phyloP scores from a whole-genome alignment of 2,888 invertebrate species.

The Netelia inedita region DNA sequence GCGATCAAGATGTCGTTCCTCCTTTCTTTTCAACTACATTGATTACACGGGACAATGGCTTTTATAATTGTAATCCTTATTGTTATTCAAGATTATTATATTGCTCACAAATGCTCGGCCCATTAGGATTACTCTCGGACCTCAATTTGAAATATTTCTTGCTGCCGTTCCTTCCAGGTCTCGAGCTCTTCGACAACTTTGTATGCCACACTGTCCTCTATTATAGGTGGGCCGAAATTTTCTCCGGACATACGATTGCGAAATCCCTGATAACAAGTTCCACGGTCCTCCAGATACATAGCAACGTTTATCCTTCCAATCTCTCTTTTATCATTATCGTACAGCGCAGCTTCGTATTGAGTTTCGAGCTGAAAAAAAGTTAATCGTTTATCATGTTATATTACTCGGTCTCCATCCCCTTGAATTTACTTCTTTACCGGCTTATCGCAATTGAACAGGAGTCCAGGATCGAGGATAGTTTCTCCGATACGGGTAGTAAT shows the following conservation, averaged over 20 bases:
- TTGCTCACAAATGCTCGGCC: background rate
- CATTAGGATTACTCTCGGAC: constrained; percentile 79
- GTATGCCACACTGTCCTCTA: constrained; percentile 83
- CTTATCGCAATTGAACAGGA: constrained; percentile 71
- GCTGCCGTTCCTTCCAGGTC: constrained; percentile 91
- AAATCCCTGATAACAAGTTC: constrained; percentile 76
- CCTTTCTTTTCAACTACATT: constrained; percentile 87
- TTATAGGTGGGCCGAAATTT: constrained; percentile 80
- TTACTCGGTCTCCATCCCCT: constrained; percentile 1
- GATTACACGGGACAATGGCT: constrained; percentile 57
- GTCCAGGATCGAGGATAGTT: constrained; percentile 76
- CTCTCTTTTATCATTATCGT: constrained; percentile 74
- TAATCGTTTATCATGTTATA: background rate
- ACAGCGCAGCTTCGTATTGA: constrained; percentile 76
- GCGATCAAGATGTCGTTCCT: constrained; percentile 86
- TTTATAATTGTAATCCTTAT: constrained; percentile 40
- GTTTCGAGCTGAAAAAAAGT: constrained; percentile 73
- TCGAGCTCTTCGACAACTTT: constrained; percentile 90
- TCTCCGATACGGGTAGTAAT: constrained; percentile 76
- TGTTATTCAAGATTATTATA: constrained; percentile 20
- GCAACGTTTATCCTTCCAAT: constrained; percentile 77
- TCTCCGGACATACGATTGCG: constrained; percentile 74
- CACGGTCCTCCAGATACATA: constrained; percentile 80
- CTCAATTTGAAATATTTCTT: constrained; percentile 88
- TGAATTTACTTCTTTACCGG: background rate